These are phyloP conservation scores for Cirrhinus mrigala DNA, from an alignment of 2,797 vertebrate species.

Conservation along the genomic window DNA sequence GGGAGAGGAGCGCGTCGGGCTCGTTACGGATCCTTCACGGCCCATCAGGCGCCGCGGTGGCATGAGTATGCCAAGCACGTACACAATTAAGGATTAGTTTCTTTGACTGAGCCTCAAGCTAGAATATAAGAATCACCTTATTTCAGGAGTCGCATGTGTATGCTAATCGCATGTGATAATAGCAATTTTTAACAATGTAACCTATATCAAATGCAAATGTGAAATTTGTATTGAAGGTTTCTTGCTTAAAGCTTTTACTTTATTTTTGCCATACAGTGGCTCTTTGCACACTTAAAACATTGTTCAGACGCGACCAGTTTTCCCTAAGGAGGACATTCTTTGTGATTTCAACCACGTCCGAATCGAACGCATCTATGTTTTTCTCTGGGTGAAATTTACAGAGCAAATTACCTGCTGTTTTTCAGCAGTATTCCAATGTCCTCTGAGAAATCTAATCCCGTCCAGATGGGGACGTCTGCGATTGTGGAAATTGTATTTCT, in stretches of 20 bases:
- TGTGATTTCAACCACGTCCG: conserved; percentile 3
- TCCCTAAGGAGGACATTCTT: background rate
- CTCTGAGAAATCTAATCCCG: conserved; percentile 10
- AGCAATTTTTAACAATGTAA: conserved; percentile 47
- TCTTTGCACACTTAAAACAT: conserved; percentile 12
- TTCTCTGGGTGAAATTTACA: background rate
- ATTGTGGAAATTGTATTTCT: conserved; percentile 22
- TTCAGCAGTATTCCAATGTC: background rate
- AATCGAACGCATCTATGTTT: background rate
- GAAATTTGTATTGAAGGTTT: conserved; percentile 25
- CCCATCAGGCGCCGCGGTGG: conserved; percentile 66
- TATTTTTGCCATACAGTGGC: conserved; percentile 19
- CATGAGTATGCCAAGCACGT: conserved; percentile 67
- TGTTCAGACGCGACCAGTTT: background rate
- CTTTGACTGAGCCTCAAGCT: conserved; percentile 64
- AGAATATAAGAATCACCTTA: conserved; percentile 52
- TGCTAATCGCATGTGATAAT: conserved; percentile 44
- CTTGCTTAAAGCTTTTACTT: conserved; percentile 25
- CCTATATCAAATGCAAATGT: conserved; percentile 47
- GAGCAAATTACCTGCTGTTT: conserved; percentile 9
- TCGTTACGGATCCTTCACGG: conserved; percentile 73
- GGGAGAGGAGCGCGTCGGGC: conserved; percentile 64
- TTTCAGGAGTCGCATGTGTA: conserved; percentile 46
- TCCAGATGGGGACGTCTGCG: background rate
- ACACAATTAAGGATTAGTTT: conserved; percentile 69